A percentile compares a stretch with the other conserved stretches of the same genome.
Conservation (phyloP, 2,113 vertebrate genomes). For the Tupaia chinensis region DNA sequence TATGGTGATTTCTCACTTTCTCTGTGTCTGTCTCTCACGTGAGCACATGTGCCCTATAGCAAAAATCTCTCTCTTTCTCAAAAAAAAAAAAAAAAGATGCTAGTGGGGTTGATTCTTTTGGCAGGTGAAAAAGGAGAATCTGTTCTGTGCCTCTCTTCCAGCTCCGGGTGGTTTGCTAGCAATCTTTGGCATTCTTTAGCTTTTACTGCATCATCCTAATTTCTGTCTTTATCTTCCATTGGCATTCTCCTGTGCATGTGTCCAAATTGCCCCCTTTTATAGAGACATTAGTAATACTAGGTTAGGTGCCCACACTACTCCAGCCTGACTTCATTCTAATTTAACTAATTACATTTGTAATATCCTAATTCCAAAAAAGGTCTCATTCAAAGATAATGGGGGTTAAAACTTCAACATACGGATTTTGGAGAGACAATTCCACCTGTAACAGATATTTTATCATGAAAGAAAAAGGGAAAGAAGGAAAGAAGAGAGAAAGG, state of each 20-base stretch:
- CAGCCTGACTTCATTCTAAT: background rate
- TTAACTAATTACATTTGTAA: background rate
- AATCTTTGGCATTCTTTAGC: background rate
- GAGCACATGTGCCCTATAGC: too few species aligned
- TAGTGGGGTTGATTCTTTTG: background rate
- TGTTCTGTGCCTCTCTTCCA: background rate
- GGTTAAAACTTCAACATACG: background rate
- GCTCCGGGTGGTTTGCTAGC: constrained; percentile 1
- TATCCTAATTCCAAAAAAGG: constrained; percentile 38
- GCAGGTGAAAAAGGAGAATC: background rate
- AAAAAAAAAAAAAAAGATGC: too few species aligned
- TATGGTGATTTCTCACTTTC: too few species aligned
- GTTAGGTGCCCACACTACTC: background rate
- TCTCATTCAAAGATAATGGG: background rate
- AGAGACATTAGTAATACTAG: background rate
- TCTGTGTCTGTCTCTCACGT: too few species aligned
- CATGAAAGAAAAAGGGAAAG: background rate
- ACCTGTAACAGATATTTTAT: constrained; percentile 5
- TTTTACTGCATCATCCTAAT: background rate
- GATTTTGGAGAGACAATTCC: background rate
- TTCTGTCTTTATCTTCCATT: constrained; percentile 17
- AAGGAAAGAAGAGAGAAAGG: background rate
- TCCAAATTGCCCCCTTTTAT: background rate
- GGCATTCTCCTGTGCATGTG: background rate
- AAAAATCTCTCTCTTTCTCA: too few species aligned